Evolutionary conservation across 2,113 vertebrate genomes (phyloP), one percentile per base, ranked within the genome.

Genomic region (Nestor notabilis): DNA sequence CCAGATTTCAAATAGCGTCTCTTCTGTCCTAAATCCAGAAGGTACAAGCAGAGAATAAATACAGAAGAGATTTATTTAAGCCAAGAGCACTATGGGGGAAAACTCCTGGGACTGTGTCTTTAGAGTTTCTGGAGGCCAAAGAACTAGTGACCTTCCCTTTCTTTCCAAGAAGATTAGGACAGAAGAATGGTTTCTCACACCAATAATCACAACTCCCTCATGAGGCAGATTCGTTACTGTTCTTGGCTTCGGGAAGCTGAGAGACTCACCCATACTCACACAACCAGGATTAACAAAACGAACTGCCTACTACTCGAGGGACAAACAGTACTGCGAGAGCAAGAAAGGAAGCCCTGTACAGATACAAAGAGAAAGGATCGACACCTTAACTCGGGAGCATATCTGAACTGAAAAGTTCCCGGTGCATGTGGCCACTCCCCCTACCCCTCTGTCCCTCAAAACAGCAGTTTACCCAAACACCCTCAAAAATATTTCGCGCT

Each of bases 221-320:
- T 0, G 0, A 79, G 41, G 65, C 0, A 0, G 52, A 79, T 27
- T 44, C 2, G 2, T 53, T 35, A 83, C n/a, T 8, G 1, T 47
- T 53, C n/a, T 9, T 1, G 6, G 76, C n/a, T 66, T 63, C 20
- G 2, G 21, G 39, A 52, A 89, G 46, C 39, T 14, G 5, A 24
- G 23, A 68, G 39, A 52, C 17, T n/a, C 29, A 21, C 35, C 24
- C 4, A 4, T 3, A 24, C 52, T 68, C 15, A 1, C 17, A 3
- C 0, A 56, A 11, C 43, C 6, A 3, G n/a, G 11, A 41, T 35
- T 18, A 66, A 70, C 29, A 46, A 83, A 85, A 64, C 3, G 10
- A 10, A 23, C 21, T 4, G 8, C 27, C 23, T 29, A 0, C 41
- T 23, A 7, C 35, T 60, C 0, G 6, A 47, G 52, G 27, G 47